Evolutionary conservation across 2,888 invertebrate genomes (phyloP).

Genomic region (Eugnorisma glareosa): DNA sequence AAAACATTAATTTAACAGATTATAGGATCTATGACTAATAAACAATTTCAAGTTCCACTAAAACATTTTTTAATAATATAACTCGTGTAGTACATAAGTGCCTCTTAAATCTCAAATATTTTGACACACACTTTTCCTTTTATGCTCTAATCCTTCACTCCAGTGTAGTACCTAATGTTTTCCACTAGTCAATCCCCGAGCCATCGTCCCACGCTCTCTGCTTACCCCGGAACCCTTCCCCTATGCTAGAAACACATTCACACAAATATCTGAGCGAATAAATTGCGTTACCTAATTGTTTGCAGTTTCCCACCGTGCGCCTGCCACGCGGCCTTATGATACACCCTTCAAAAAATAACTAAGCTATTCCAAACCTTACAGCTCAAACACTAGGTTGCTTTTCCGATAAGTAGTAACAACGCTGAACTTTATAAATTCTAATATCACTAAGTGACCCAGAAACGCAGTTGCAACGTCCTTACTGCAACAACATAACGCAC

Average conservation of each 20-base stretch:
- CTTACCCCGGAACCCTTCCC: slow-evolving; percentile 67
- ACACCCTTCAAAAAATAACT: slow-evolving; percentile 68
- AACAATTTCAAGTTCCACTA: neutral
- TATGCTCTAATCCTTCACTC: slow-evolving; percentile 59
- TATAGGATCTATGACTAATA: neutral
- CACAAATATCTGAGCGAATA: slow-evolving; percentile 80
- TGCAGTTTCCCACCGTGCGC: slow-evolving; percentile 84
- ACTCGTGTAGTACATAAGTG: neutral
- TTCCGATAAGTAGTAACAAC: slow-evolving; percentile 12
- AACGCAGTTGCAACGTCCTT: slow-evolving; percentile 29
- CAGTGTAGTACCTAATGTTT: slow-evolving; percentile 49
- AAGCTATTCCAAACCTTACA: slow-evolving; percentile 62
- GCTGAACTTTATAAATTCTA: slow-evolving; percentile 45
- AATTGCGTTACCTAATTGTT: slow-evolving; percentile 89
- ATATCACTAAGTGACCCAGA: slow-evolving; percentile 54
- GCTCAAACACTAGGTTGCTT: slow-evolving; percentile 12
- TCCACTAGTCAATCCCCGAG: slow-evolving; percentile 62
- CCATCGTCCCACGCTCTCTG: slow-evolving; percentile 74
- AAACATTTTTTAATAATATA: neutral
- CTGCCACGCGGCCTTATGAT: slow-evolving; percentile 84
- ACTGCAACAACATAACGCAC: slow-evolving; percentile 35
- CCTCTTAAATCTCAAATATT: slow-evolving; percentile 19
- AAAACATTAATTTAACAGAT: neutral
- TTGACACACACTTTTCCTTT: slow-evolving; percentile 36
- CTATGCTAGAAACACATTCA: slow-evolving; percentile 70